A percentile compares a stretch with the other conserved stretches of the same genome.
Evolutionary conservation across 1,140 invertebrate species (phyloP).

Genomic region (Homarus americanus): DNA sequence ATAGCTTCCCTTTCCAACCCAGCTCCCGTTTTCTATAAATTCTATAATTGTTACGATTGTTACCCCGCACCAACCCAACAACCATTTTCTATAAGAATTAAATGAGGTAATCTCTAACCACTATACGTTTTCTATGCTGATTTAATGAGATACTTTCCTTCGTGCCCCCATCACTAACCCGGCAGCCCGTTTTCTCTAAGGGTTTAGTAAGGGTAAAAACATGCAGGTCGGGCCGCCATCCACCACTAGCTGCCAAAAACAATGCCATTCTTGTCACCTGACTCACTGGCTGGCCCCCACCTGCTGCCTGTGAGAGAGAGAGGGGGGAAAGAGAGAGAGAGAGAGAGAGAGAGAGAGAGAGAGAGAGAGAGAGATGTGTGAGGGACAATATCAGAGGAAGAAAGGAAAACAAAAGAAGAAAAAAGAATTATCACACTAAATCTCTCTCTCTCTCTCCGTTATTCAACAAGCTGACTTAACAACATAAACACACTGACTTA

Average conservation of each 20-base stretch:
- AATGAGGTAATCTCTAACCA: no score
- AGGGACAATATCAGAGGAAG: background rate
- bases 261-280: background rate
- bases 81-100: no score
- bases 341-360: slow-evolving; percentile 10
- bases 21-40: no score
- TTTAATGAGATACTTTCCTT: background rate
- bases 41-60: no score
- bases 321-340: background rate
- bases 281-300: background rate
- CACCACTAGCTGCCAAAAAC: background rate
- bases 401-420: background rate
- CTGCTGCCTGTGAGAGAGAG: background rate
- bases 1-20: no score
- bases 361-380: background rate
- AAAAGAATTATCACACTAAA: background rate
- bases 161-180: background rate
- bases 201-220: background rate
- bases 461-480: no score
- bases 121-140: background rate
- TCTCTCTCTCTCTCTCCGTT: background rate
- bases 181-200: background rate
- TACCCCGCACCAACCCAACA: no score
- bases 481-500: no score
- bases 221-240: background rate